phyloP scores from a whole-genome alignment of 2,888 invertebrate genomes.

The Unio delphinus region DNA sequence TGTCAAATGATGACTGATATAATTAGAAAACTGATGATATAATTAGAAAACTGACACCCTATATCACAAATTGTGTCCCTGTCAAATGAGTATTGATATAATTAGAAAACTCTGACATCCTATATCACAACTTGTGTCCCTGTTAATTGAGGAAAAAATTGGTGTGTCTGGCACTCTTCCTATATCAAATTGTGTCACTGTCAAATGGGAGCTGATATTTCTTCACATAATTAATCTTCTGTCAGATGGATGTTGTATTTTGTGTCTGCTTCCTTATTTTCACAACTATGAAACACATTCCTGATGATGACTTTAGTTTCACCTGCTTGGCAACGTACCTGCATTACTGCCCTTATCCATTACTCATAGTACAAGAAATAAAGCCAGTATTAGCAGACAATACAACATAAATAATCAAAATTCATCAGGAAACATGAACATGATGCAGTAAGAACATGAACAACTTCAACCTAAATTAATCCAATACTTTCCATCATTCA shows the following conservation, averaged over 20 bases:
- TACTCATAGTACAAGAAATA: too few species aligned
- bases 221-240: not conserved
- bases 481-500: too few species aligned
- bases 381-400: too few species aligned
- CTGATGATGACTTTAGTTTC: too few species aligned
- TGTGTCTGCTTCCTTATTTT: not conserved
- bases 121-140: slow-evolving; percentile 78
- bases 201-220: not conserved
- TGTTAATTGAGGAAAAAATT: too few species aligned
- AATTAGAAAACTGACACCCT: slow-evolving; percentile 88
- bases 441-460: too few species aligned
- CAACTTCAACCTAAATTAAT: too few species aligned
- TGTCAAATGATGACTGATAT: slow-evolving; percentile 71
- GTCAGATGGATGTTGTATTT: not conserved
- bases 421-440: too few species aligned
- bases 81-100: slow-evolving; percentile 74
- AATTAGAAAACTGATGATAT: slow-evolving; percentile 67
- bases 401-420: too few species aligned
- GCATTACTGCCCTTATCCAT: too few species aligned
- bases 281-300: not conserved
- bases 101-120: slow-evolving; percentile 93
- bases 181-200: slow-evolving; percentile 88
- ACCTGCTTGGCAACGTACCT: too few species aligned
- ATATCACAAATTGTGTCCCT: slow-evolving; percentile 97
- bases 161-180: slow-evolving; percentile 73